Evolutionary conservation across 2,113 vertebrate species (phyloP).

Genomic region (Prietella phreatophila): DNA sequence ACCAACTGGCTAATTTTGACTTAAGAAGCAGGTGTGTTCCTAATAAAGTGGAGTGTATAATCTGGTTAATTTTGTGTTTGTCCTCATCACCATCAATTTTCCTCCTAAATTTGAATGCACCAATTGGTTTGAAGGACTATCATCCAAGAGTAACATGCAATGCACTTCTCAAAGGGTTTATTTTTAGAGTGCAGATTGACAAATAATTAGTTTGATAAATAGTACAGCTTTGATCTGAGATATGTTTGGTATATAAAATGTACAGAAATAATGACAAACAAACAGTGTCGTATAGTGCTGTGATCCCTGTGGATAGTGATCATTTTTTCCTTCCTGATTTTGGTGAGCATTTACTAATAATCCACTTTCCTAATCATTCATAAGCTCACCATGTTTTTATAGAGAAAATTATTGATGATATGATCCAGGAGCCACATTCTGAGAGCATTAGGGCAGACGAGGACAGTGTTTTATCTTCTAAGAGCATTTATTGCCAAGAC

Average conservation of each 20-base stretch:
- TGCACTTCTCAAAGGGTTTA: neutral
- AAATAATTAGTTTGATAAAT: neutral
- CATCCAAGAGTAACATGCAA: neutral
- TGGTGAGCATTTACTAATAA: constrained; percentile 33
- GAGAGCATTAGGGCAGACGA: constrained; percentile 22
- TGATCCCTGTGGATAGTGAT: constrained; percentile 18
- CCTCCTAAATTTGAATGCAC: neutral
- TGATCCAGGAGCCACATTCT: constrained; percentile 4
- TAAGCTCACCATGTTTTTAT: neutral
- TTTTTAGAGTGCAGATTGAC: neutral
- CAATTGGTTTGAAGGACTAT: neutral
- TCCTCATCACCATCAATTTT: neutral
- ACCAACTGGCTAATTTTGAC: neutral
- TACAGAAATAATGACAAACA: constrained; percentile 49
- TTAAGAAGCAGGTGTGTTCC: neutral
- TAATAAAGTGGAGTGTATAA: neutral
- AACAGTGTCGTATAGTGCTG: neutral
- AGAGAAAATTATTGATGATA: constrained; percentile 44
- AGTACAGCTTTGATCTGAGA: neutral
- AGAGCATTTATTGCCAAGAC: constrained; percentile 37
- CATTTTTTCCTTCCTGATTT: constrained; percentile 44
- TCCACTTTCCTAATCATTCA: neutral
- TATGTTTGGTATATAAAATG: constrained; percentile 34
- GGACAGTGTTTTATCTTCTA: constrained; percentile 16
- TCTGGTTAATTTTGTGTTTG: neutral